These are phyloP conservation scores for Chrysemys picta DNA, from an alignment of 2,113 vertebrate genomes.

Conservation along the genomic window DNA sequence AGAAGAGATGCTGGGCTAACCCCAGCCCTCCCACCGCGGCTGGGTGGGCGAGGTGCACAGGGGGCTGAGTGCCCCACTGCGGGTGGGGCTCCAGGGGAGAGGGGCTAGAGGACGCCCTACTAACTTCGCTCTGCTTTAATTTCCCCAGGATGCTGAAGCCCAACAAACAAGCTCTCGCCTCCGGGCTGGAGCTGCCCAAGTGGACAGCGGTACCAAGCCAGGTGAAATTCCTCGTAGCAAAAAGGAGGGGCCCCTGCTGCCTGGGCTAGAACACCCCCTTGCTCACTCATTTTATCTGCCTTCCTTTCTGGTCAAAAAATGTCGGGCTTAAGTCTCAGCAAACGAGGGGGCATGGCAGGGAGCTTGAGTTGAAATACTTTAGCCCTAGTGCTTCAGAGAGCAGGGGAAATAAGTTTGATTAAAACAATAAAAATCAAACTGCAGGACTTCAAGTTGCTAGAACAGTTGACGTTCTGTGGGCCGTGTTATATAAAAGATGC, in stretches of 20 bases:
- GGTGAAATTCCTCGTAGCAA: conserved; percentile 49
- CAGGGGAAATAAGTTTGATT: background rate
- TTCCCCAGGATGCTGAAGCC: conserved; percentile 78
- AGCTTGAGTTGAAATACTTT: background rate
- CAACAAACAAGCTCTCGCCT: conserved; percentile 78
- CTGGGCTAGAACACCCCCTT: no score
- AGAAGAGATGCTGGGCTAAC: no score
- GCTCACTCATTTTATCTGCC: no score
- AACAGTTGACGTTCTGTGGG: background rate
- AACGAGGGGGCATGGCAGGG: no score
- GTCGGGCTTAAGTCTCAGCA: background rate
- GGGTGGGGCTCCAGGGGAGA: no score
- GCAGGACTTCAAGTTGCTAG: background rate
- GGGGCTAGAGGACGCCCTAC: background rate
- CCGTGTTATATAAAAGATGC: no score
- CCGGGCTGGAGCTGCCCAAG: conserved; percentile 76
- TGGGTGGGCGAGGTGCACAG: no score
- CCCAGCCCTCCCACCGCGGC: no score
- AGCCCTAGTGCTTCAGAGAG: background rate
- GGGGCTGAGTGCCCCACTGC: no score
- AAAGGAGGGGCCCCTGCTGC: no score
- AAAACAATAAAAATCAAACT: background rate
- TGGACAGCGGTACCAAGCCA: conserved; percentile 70
- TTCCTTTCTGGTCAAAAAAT: background rate
- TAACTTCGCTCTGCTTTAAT: background rate